These are phyloP conservation scores for Zaprionus camerounensis DNA, from an alignment of 1,140 invertebrate genomes.

Conservation along the genomic window DNA sequence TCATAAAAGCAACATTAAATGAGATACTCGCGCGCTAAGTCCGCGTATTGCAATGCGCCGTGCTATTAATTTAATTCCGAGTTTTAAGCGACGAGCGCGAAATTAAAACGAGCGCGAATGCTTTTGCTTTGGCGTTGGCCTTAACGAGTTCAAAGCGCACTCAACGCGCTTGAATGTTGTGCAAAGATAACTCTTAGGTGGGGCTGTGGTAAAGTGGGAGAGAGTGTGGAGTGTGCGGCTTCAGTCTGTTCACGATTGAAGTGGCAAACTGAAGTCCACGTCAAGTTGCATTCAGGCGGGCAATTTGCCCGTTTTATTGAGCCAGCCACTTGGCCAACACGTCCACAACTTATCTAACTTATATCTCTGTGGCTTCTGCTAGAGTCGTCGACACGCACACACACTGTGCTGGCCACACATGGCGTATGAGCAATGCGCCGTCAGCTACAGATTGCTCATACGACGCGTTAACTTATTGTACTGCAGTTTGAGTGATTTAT, in stretches of 20 bases:
- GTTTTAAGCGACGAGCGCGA: conserved; percentile 41
- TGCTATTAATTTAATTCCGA: conserved; percentile 74
- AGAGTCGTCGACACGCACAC: neutral
- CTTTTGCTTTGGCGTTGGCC: conserved; percentile 23
- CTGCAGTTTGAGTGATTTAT: conserved; percentile 28
- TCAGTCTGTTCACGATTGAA: conserved; percentile 3
- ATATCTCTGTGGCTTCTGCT: neutral
- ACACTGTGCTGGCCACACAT: neutral
- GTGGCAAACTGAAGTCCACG: conserved; percentile 5
- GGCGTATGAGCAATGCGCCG: conserved; percentile 49
- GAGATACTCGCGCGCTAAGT: conserved; percentile 47
- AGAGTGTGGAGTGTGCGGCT: neutral
- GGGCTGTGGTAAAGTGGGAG: neutral
- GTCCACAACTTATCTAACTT: conserved; percentile 1
- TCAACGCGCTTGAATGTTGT: conserved; percentile 6
- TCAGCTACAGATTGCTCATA: conserved; percentile 65
- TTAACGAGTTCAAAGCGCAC: conserved; percentile 57
- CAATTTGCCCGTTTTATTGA: conserved; percentile 19
- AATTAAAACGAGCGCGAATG: conserved; percentile 60
- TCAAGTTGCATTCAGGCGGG: conserved; percentile 17
- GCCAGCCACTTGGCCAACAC: conserved; percentile 18
- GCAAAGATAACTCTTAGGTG: neutral
- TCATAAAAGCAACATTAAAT: conserved; percentile 68
- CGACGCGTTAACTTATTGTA: conserved; percentile 33
- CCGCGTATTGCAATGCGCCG: conserved; percentile 60